These are phyloP conservation scores for Parauchenoglanis punctatus DNA, from an alignment of 2,797 vertebrate species.

Conservation along the genomic window DNA sequence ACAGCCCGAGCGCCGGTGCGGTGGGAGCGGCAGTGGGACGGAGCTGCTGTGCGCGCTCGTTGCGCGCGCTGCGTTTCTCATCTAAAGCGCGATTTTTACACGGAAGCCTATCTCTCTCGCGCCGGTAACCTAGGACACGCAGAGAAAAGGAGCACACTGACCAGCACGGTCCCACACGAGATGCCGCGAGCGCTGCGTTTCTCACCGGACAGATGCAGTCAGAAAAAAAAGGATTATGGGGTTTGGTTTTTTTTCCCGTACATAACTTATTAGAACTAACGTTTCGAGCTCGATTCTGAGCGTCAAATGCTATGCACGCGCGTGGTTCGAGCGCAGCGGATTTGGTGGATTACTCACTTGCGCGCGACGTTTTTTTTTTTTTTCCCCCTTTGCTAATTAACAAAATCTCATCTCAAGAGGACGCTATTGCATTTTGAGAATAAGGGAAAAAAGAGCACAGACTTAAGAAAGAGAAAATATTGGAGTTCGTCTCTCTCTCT, in stretches of 20 bases:
- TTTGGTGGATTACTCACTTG: slow-evolving; percentile 5
- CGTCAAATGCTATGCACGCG: neutral
- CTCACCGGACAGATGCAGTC: neutral
- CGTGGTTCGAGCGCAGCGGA: neutral
- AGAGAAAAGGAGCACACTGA: neutral
- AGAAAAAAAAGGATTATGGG: neutral
- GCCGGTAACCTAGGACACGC: neutral
- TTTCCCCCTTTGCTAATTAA: neutral
- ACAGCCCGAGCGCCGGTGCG: neutral
- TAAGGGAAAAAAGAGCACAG: neutral
- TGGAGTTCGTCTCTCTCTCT: neutral
- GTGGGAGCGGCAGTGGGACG: neutral
- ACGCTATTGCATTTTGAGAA: slow-evolving; percentile 11
- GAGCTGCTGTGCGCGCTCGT: neutral
- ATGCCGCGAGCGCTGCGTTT: slow-evolving; percentile 5
- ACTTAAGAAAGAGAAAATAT: slow-evolving; percentile 1
- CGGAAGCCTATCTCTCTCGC: neutral
- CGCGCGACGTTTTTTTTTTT: neutral
- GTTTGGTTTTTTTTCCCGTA: no score
- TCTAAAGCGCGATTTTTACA: neutral
- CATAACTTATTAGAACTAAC: slow-evolving; percentile 2
- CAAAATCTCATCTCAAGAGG: slow-evolving; percentile 9
- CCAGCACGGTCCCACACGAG: slow-evolving; percentile 2
- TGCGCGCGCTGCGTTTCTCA: neutral
- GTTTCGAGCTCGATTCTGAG: neutral